Base-by-base conservation (phyloP, 1,140 invertebrate species). In the Macrocentrus cingulum region DNA sequence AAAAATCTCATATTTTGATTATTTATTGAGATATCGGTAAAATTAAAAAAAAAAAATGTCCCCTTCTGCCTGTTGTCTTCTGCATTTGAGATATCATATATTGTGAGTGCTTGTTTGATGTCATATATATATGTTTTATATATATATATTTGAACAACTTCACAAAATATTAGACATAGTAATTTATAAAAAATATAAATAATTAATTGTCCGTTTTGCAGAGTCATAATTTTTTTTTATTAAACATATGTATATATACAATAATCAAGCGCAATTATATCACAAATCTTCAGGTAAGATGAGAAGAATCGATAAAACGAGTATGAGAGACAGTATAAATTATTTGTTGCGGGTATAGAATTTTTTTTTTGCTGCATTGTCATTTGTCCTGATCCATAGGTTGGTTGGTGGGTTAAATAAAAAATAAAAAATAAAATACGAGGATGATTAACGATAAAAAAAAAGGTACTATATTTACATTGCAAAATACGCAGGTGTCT, bases 331-430 rank as follows among this genome's bases (percentile, higher is more conserved):
- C 22, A 13, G 3, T 49, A 19, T 19, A 4, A 13, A 7, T 49
- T 49, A 4, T 9, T 49, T n/a, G n/a, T 25, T 23, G 8, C 22
- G 45, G 11, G 45, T 23, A n/a, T 8, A 39, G 36, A 18, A n/a
- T n/a, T n/a, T 5, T 39, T 39, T 39, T 39, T 11, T 23, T n/a
- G 32, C n/a, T 51, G 37, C 53, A 42, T 20, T 34, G 37, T 49
- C 32, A 34, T 39, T 53, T 6, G 39, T 55, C 44, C 44, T 45
- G 53, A 13, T 55, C 36, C n/a, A 41, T 49, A 62, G 61, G 61
- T 62, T 62, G 61, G 61, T 62, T 62, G 61, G 55, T 62, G 61
- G 61, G 56, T 59, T 45, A 23, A 53, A 39, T 16, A 58, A 45
- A 49, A 25, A 39, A 50, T 1, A 44, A 45, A 56, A 34, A 51